Evolutionary conservation across 2,797 vertebrate genomes (phyloP).

Genomic region (Graptemys geographica): DNA sequence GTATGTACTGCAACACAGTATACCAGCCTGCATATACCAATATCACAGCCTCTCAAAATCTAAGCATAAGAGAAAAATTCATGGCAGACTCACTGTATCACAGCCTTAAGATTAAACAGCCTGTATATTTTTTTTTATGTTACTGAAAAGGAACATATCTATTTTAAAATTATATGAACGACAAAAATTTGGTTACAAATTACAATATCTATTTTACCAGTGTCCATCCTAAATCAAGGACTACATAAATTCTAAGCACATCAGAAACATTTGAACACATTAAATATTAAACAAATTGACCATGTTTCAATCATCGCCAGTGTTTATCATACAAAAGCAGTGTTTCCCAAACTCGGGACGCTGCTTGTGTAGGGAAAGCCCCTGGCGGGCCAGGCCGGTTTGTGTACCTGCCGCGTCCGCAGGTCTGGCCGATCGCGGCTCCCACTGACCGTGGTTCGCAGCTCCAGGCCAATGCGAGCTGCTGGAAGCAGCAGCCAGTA

Average conservation of each 20-base stretch:
- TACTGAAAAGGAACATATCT: background rate
- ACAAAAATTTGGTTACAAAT: fast-evolving
- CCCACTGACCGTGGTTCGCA: too few species aligned
- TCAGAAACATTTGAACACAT: background rate
- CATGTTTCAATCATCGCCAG: slow-evolving; percentile 1
- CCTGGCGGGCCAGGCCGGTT: too few species aligned
- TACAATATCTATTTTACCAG: background rate
- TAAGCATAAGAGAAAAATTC: background rate
- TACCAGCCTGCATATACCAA: fast-evolving
- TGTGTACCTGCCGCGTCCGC: too few species aligned
- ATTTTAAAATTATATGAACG: background rate
- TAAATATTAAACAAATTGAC: background rate
- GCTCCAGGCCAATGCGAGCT: too few species aligned
- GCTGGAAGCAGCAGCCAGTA: too few species aligned
- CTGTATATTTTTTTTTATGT: background rate
- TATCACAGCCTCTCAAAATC: background rate
- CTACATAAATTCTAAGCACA: background rate
- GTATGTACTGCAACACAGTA: background rate
- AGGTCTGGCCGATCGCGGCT: too few species aligned
- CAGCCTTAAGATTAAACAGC: background rate
- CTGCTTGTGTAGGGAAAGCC: too few species aligned
- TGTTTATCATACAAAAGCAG: slow-evolving; percentile 11
- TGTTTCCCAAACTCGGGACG: too few species aligned
- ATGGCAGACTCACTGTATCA: background rate
- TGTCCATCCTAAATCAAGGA: background rate